phyloP scores from a whole-genome alignment of 2,888 invertebrate species.

The Stenotaenia linearis region DNA sequence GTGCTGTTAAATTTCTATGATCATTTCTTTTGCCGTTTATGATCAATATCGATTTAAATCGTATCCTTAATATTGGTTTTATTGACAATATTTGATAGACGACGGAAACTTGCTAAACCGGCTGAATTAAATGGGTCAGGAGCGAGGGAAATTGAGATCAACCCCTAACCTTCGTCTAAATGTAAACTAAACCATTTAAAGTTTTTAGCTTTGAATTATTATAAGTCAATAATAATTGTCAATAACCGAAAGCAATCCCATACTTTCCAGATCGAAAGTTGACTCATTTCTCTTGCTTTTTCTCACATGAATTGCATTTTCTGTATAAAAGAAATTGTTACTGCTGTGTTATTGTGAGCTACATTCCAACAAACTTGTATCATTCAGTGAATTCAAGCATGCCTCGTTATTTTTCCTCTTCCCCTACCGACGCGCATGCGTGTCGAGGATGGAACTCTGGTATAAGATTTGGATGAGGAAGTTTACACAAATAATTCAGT shows the following conservation, averaged over 20 bases:
- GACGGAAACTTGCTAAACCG: not conserved
- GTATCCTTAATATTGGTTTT: no score
- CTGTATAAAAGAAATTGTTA: not conserved
- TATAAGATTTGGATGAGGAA: not conserved
- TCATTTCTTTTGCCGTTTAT: no score
- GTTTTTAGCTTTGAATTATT: not conserved
- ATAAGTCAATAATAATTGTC: no score
- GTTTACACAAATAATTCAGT: not conserved
- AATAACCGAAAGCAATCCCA: not conserved
- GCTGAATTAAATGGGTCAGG: not conserved
- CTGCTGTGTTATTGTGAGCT: not conserved
- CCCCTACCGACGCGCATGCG: not conserved
- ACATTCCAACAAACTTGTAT: no score
- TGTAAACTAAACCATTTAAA: not conserved
- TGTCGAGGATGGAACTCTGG: not conserved
- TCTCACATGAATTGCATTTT: no score
- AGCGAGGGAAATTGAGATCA: not conserved
- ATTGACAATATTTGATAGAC: no score
- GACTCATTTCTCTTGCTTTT: not conserved
- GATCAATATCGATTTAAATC: no score
- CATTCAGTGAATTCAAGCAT: not conserved
- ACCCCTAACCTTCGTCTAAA: not conserved
- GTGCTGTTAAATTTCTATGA: no score
- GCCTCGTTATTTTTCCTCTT: not conserved
- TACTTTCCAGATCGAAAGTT: no score